Evolutionary conservation across 2,888 invertebrate genomes (phyloP), one percentile per base, ranked within the genome.

Genomic region (Orthosia gracilis): DNA sequence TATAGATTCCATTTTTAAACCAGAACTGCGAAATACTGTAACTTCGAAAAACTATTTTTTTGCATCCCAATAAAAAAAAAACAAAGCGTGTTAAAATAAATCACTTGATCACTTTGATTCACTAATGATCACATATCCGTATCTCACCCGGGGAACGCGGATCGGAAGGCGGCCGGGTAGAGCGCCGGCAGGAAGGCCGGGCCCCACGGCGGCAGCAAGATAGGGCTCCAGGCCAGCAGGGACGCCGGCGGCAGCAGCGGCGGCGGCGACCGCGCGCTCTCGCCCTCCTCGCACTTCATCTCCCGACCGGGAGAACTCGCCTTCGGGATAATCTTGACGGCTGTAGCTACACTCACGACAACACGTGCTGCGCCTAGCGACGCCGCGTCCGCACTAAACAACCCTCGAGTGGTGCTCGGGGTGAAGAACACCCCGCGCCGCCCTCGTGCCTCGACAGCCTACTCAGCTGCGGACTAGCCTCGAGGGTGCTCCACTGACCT

Each of bases 91-190:
- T 77, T 66, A 52, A 31, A 59, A 50, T 50, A 31, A 63, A 80
- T 80, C 83, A 87, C 86, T 81, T 59, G 26, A 81, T 50, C 66
- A 81, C 81, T 66, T 77, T 54, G 50, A 67, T 65, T 70, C 84
- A 85, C 81, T 79, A 71, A 74, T 78, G 64, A 81, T 78, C 83
- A 85, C 80, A 72, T 70, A 63, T 78, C 82, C 75, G 83, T 86
- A 80, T 96, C 97, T 97, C 97, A 98, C 98, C 98, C 97, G 69
- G 98, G 98, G 88, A 98, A 96, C 80, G 98, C 98, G 73, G 97
- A 97, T 64, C 98, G 96, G 85, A 98, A 96, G 59, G 98, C 97
- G 78, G 98, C 97, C 89, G 97, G 98, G 94, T 97, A 98, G 91
- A 97, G 97, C 81, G 97, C 97, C 82, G 98, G 98, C 85, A 98